Base-by-base conservation (phyloP, 2,888 invertebrate species). In the Ptychoptera contaminata region DNA sequence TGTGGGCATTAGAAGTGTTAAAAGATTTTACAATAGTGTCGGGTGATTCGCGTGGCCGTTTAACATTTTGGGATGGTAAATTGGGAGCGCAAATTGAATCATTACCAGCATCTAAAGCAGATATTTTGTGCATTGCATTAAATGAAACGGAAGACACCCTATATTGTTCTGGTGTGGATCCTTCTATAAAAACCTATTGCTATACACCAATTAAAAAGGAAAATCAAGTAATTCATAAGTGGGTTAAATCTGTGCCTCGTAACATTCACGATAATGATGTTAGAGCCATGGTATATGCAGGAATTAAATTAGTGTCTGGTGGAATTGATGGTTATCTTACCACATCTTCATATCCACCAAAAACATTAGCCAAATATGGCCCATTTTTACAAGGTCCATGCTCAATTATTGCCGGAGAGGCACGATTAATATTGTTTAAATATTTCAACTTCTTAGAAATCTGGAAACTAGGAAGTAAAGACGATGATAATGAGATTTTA, bases 241-340 rank as follows among this genome's bases (percentile, higher is more conserved):
- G 93, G 93, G 80, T 91, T 0, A 82, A 81, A 57, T 80, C 81
- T 53, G 71, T 82, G 8, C 82, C 86, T 51, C 73, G 85, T 47
- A 73, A 75, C 55, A 76, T 86, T 42, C 93, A 94, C 61, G 79
- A 80, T 40, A 90, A 94, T 60, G 92, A 92, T 66, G 87, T 94
- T 1, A 75, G 82, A 54, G 74, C 79, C 1, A 62, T 93, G 42
- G 68, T 75, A 2, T 67, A 80, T 35, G 68, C 73, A 42, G 74
- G 72, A 9, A 53, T 52, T 23, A 70, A 73, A 56, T 67, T 92
- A 14, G 74, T 83, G 53, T 88, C 91, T 1, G 86, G 80, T 47
- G 92, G 88, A 14, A 69, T 80, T 34, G 87, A 87, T 62, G 83
- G 85, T 1, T 81, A 85, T 55, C 64, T 88, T 15, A 79, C 80